Percentiles rank a stretch among this genome's conserved stretches.
Evolutionary conservation across 2,888 invertebrate species (phyloP).

Genomic region (Deroplatys truncata): DNA sequence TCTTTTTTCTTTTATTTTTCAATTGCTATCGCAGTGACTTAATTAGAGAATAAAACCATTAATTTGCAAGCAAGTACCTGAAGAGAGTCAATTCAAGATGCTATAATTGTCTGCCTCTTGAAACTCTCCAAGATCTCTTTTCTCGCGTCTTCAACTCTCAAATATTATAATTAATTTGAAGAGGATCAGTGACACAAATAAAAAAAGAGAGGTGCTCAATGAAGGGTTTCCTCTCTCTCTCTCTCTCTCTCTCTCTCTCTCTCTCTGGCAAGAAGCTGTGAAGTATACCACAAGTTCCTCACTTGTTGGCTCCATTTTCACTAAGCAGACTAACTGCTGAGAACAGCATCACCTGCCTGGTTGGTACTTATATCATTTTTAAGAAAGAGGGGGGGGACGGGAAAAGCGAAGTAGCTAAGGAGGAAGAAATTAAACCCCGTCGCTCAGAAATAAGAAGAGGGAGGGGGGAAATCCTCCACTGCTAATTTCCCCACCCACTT

Average conservation of each 20-base stretch:
- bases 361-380: background rate
- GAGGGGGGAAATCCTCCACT: background rate
- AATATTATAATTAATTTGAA: background rate
- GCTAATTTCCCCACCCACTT: background rate
- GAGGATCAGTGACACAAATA: background rate
- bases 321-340: background rate
- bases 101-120: no score
- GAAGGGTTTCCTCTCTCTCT: background rate
- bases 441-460: background rate
- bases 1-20: no score
- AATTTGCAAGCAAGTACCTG: no score
- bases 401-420: background rate
- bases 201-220: background rate
- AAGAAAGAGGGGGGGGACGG: background rate
- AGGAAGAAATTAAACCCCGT: background rate
- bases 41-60: no score
- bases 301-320: background rate
- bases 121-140: background rate
- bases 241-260: no score
- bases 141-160: background rate
- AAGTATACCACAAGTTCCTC: background rate
- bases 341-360: background rate
- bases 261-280: background rate
- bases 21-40: no score
- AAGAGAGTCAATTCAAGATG: no score